Percentiles rank a stretch among this genome's conserved stretches.
Conservation (phyloP, 2,888 invertebrate species). For the Coleophora deauratella region DNA sequence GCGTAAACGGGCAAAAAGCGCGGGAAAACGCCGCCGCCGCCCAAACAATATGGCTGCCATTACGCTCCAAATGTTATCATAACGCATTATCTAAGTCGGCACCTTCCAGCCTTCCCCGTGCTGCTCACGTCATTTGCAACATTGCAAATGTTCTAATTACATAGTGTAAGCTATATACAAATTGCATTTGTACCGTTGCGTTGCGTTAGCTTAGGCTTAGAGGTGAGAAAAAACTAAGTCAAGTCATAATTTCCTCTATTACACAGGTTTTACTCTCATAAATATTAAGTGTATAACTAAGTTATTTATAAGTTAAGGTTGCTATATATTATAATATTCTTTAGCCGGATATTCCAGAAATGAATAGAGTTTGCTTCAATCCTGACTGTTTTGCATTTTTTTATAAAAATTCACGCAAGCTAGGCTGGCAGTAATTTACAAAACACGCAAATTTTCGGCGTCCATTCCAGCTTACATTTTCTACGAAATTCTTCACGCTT, state of each 20-base stretch:
- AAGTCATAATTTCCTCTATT: too few relatives aligned
- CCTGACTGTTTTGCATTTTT: conserved; percentile 7
- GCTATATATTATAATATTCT: too few relatives aligned
- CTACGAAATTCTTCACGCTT: conserved; percentile 35
- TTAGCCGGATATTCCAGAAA: too few relatives aligned
- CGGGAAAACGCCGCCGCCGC: conserved; percentile 53
- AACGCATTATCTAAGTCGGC: conserved; percentile 24
- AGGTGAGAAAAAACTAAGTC: too few relatives aligned
- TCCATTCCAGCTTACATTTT: conserved; percentile 36
- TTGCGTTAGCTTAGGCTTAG: too few relatives aligned
- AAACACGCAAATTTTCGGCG: conserved; percentile 10
- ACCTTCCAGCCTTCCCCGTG: conserved; percentile 12
- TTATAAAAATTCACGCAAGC: neutral
- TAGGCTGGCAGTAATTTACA: neutral
- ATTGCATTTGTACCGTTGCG: too few relatives aligned
- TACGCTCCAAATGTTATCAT: conserved; percentile 67
- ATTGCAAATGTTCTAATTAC: conserved; percentile 55
- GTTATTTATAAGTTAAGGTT: too few relatives aligned
- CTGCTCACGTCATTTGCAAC: conserved; percentile 34
- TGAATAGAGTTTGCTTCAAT: too few relatives aligned
- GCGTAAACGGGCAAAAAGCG: conserved; percentile 67
- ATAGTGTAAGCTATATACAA: neutral
- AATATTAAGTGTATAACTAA: too few relatives aligned
- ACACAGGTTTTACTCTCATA: too few relatives aligned
- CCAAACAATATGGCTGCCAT: conserved; percentile 66